Conservation (phyloP, 1,140 invertebrate species). For the Macrobrachium rosenbergii region DNA sequence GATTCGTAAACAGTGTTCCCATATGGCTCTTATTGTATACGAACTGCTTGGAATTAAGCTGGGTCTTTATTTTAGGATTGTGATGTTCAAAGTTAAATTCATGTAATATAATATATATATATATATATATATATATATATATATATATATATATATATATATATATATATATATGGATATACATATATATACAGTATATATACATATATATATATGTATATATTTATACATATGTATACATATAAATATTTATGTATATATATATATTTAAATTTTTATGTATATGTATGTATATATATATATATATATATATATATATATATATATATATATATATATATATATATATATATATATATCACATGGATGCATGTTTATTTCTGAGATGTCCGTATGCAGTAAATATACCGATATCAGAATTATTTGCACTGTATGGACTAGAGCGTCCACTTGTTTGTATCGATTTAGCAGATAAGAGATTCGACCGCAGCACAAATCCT, state of each 20-base stretch:
- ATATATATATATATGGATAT: background rate
- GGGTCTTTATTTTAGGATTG: no score
- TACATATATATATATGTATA: conserved; percentile 7
- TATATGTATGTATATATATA: background rate
- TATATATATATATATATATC: background rate
- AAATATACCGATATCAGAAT: no score
- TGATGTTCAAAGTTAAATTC: no score
- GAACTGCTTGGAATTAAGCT: no score
- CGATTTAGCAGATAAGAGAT: no score
- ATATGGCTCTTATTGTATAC: no score
- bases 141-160: conserved; percentile 8
- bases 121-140: background rate
- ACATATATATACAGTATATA: conserved; percentile 1
- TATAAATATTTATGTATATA: conserved; percentile 1
- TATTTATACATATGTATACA: background rate
- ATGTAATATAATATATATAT: background rate
- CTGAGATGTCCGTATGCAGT: no score
- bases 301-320: conserved; percentile 17
- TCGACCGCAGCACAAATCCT: no score
- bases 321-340: conserved; percentile 22
- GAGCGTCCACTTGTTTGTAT: no score
- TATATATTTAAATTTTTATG: background rate
- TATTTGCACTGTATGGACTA: no score
- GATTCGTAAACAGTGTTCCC: no score
- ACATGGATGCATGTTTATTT: no score